phyloP scores from a whole-genome alignment of 2,888 invertebrate genomes.

The Eupithecia insigniata region DNA sequence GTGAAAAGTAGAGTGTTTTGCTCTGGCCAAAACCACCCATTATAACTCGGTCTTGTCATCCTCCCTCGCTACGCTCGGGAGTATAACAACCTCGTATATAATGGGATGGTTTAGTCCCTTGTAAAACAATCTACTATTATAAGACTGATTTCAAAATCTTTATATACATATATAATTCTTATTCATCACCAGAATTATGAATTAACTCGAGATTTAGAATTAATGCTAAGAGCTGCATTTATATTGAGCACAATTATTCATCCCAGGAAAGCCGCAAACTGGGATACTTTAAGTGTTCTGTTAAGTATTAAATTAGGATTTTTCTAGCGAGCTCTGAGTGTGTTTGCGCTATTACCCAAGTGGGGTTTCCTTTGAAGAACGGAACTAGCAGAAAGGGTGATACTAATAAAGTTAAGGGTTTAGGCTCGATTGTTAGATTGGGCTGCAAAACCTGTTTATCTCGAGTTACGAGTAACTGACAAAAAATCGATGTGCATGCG shows the following conservation, averaged over 20 bases:
- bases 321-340: constrained; percentile 7
- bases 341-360: constrained; percentile 13
- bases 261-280: constrained; percentile 3
- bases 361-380: constrained; percentile 16
- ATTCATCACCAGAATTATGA: background rate
- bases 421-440: background rate
- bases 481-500: background rate
- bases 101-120: too few species aligned
- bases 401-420: background rate
- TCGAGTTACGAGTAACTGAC: background rate
- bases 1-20: too few species aligned
- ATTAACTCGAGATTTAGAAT: background rate
- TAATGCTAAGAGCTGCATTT: background rate
- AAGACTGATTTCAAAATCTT: background rate
- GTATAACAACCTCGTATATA: too few species aligned
- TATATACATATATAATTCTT: background rate
- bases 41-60: too few species aligned
- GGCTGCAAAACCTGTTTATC: background rate
- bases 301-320: constrained; percentile 22
- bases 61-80: too few species aligned
- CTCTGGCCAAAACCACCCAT: too few species aligned
- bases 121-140: too few species aligned
- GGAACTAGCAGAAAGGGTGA: background rate
- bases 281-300: constrained; percentile 17
- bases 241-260: background rate